Base-by-base conservation (phyloP, 1,140 invertebrate species). In the Geopemphigus sp. region DNA sequence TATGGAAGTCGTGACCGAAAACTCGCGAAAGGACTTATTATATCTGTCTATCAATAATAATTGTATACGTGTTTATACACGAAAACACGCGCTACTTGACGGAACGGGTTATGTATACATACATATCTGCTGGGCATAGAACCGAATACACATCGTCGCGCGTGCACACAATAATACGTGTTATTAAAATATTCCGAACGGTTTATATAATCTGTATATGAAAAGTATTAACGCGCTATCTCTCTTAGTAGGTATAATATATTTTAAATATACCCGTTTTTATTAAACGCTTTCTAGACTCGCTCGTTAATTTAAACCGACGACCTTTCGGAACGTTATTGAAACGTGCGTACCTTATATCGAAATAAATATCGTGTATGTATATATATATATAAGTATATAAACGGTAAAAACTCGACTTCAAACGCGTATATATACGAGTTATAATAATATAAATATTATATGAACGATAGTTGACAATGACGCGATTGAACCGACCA, bases 231-330 rank as follows among this genome's bases (percentile, higher is more conserved):
- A 59, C 57, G 4, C 3, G 24, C 26, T 26, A 59, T 8, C 11
- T 59, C 24, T 39, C 32, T 39, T 8, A 39, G 32, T 39, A 39
- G 8, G 32, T 8, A 8, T 39, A 39, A 50, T 50, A 50, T 50
- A 50, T 50, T 11, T n/a, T n/a, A n/a, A n/a, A n/a, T n/a, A 50
- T 50, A 50, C 24, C 10, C 22, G 22, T 57, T 57, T 39, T 39
- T n/a, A n/a, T 57, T 57, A 26, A 59, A 59, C 57, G 57, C 57
- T 59, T 59, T 59, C 57, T 59, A 59, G 22, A 22, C 24, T 59
- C 24, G 24, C 22, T 59, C 57, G 24, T 59, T 59, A 59, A 56
- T 56, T 50, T 50, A 50, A 50, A 50, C 47, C 47, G 11, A 12
- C 47, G 47, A 8, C 32, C 32, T 39, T 39, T 39, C 32, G 3